These are phyloP conservation scores for Anguilla rostrata DNA, from an alignment of 2,113 vertebrate genomes.

Conservation along the genomic window DNA sequence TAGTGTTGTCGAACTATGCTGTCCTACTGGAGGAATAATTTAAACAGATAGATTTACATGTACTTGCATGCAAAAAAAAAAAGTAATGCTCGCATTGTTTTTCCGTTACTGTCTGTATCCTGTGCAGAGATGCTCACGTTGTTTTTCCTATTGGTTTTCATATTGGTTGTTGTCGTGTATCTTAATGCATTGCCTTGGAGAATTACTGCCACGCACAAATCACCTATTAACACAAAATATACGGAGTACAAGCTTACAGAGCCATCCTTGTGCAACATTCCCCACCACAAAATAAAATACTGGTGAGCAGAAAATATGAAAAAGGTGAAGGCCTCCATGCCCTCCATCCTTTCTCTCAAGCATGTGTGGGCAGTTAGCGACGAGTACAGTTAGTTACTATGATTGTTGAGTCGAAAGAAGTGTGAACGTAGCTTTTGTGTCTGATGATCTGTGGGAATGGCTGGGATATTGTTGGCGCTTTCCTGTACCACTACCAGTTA, in stretches of 20 bases:
- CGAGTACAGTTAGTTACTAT: not conserved
- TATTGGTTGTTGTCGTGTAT: not conserved
- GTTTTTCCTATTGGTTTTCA: not conserved
- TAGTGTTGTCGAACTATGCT: not conserved
- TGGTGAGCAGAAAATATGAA: no score
- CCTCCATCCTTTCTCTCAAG: no score
- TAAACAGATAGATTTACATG: not conserved
- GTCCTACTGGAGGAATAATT: not conserved
- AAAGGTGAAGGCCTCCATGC: no score
- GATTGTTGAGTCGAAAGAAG: no score
- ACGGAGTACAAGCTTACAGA: not conserved
- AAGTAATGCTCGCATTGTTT: no score
- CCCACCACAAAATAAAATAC: not conserved
- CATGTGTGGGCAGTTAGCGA: no score
- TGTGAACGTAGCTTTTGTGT: not conserved
- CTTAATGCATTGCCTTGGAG: not conserved
- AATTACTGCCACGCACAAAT: no score
- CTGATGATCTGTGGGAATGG: not conserved
- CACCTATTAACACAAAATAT: not conserved
- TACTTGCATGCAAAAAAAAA: no score
- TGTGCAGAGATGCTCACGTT: no score
- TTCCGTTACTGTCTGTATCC: no score
- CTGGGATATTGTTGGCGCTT: not conserved
- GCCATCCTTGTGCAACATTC: not conserved
- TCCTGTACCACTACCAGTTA: not conserved